A percentile compares a stretch with the other conserved stretches of the same genome.
Evolutionary conservation across 2,888 invertebrate species (phyloP).

Genomic region (Lithosia quadra): DNA sequence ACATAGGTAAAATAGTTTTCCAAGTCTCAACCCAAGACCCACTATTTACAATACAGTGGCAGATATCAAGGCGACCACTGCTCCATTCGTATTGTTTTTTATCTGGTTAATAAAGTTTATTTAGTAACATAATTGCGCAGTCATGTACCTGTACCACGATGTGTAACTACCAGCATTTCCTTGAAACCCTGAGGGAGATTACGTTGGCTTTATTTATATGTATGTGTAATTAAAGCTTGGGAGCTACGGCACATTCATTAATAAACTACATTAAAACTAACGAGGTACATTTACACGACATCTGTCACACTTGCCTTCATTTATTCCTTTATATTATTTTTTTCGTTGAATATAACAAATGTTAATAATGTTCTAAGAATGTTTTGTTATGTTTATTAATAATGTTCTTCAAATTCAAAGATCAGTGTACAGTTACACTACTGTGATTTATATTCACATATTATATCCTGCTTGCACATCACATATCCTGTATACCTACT

Average conservation of each 20-base stretch:
- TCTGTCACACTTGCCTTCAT: not conserved
- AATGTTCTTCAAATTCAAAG: too few relatives aligned
- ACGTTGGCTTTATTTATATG: constrained; percentile 11
- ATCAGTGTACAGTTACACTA: not conserved
- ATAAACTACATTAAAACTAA: constrained; percentile 18
- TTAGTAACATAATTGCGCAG: constrained; percentile 8
- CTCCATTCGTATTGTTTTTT: not conserved
- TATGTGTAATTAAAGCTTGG: constrained; percentile 17
- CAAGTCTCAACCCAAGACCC: not conserved
- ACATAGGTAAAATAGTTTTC: not conserved
- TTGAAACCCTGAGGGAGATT: constrained; percentile 1
- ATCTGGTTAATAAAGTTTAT: constrained; percentile 2
- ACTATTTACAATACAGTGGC: not conserved
- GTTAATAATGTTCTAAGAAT: too few relatives aligned
- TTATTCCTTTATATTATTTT: not conserved
- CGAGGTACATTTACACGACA: constrained; percentile 13
- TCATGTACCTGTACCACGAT: constrained; percentile 8
- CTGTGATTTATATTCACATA: not conserved
- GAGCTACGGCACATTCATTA: constrained; percentile 9
- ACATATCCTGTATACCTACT: too few relatives aligned
- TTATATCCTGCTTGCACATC: not conserved
- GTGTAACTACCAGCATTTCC: constrained; percentile 7
- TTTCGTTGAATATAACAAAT: not conserved
- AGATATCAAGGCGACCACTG: not conserved
- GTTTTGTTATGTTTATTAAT: not conserved